Evolutionary conservation across 1,140 invertebrate species (phyloP), one percentile per base, ranked within the genome.

Genomic region (Conopomorpha cramerella): DNA sequence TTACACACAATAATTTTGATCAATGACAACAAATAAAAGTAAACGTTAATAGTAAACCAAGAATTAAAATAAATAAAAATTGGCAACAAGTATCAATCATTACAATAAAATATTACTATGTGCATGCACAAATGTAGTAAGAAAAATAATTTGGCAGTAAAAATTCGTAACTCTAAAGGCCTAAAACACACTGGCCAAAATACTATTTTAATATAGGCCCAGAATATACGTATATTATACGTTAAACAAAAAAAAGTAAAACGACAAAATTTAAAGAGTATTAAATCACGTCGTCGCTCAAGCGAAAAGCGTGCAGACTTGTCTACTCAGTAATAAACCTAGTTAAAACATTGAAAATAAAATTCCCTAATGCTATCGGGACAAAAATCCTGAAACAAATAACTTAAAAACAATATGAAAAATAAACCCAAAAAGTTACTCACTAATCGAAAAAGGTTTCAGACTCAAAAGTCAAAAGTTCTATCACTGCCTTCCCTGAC

Each of bases 101-200:
- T 66, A 68, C 51, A 72, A 67, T 70, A 64, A 68, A 74, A 74
- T 74, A 72, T 74, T 66, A 68, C 59, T 61, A 70, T 67, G 65
- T 71, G 64, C 65, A 72, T 61, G 63, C 65, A 71, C 71, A 71
- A 76, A 70, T 68, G 70, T 66, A 55, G 63, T 76, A 72, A 67
- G 71, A 76, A 76, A n/a, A 76, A 71, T 68, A 76, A 76, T 72
- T 76, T 76, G 71, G 71, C 71, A 76, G 71, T 76, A 72, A 76
- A 70, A 72, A 72, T 76, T 72, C 67, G 65, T 76, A 76, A 70
- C 50, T 57, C 65, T 76, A 72, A 66, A 68, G 65, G 67, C 67
- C 70, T 57, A 61, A 61, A n/a, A 64, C 61, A 60, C 59, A 64
- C 58, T 60, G 58, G 64, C 63, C 70, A 62, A 68, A 71, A 70